Evolutionary conservation across 2,888 invertebrate species (phyloP), one percentile per base, ranked within the genome.

Genomic region (Lacanobia oleracea): DNA sequence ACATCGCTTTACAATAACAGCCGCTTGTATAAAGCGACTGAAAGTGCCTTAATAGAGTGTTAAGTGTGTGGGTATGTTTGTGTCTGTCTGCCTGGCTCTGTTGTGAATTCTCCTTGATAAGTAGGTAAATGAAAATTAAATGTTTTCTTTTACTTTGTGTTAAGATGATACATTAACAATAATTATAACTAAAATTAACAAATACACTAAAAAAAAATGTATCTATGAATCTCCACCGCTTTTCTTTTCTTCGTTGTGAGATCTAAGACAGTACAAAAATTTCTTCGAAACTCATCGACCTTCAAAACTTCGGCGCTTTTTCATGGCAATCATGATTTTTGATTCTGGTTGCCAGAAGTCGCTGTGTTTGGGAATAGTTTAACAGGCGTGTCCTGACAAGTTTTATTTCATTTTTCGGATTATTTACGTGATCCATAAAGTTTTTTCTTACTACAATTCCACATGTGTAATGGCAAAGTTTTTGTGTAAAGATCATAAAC

Each of bases 1-100:
- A 93, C 92, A 91, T 85, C 76, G 89, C 90, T 89, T 91, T 91
- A 92, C 86, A 87, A 86, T 88, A 84, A 83, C 72, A 61, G 27
- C n/a, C 82, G 62, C 66, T 33, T 70, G 64, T 48, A 62, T 79
- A 79, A 16, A 66, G 43, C 43, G 71, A 40, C 76, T 82, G 59
- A 74, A 83, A 65, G 74, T 53, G 72, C 5, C 67, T 1, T 65
- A 27, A 56, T 63, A 37, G 21, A 27, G 16, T 21, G n/a, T 23
- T 45, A 16, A 10, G 21, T n/a, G n/a, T n/a, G n/a, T n/a, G 21
- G 50, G 10, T 43, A 14, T 43, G 43, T 14, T 16, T 43, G 14
- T 12, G 33, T 6, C 33, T 33, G 6, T 33, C 5, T 2, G 33
- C 27, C 27, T 27, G 27, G 2, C 27, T 27, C 27, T 1, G 27